phyloP scores from a whole-genome alignment of 1,140 invertebrate genomes.

The Drosophila bipectinata region DNA sequence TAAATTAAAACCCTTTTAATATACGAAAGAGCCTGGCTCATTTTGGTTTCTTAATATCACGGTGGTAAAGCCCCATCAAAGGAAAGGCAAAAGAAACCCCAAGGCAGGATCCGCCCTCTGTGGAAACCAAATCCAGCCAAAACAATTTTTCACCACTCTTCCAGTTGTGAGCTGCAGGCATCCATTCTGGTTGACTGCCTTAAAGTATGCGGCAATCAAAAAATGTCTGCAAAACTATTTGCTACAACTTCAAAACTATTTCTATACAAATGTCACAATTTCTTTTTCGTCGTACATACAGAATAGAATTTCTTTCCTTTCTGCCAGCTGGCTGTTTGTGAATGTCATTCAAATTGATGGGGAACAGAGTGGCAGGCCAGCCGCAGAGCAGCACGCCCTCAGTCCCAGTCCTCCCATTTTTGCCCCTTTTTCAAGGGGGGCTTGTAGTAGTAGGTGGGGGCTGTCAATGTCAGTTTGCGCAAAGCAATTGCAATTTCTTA shows the following conservation, averaged over 20 bases:
- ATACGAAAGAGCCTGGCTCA: not conserved
- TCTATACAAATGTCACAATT: constrained; percentile 80
- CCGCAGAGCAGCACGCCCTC: constrained; percentile 37
- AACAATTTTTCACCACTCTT: constrained; percentile 39
- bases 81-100: constrained; percentile 18
- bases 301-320: constrained; percentile 22
- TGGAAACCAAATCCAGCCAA: constrained; percentile 26
- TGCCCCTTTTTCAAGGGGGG: not conserved
- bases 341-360: constrained; percentile 82
- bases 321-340: constrained; percentile 54
- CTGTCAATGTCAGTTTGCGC: constrained; percentile 72
- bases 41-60: not conserved
- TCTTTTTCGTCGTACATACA: constrained; percentile 52
- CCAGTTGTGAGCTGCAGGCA: constrained; percentile 37
- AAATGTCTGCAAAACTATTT: constrained; percentile 78
- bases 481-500: constrained; percentile 73
- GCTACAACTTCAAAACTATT: constrained; percentile 73
- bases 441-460: constrained; percentile 9
- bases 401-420: constrained; percentile 9
- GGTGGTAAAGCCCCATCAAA: constrained; percentile 11
- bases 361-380: constrained; percentile 47
- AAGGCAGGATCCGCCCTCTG: constrained; percentile 8
- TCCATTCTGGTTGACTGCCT: constrained; percentile 48
- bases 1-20: not conserved
- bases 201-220: constrained; percentile 78